Evolutionary conservation across 2,797 vertebrate species (phyloP).

Genomic region (Phrynocephalus forsythii): DNA sequence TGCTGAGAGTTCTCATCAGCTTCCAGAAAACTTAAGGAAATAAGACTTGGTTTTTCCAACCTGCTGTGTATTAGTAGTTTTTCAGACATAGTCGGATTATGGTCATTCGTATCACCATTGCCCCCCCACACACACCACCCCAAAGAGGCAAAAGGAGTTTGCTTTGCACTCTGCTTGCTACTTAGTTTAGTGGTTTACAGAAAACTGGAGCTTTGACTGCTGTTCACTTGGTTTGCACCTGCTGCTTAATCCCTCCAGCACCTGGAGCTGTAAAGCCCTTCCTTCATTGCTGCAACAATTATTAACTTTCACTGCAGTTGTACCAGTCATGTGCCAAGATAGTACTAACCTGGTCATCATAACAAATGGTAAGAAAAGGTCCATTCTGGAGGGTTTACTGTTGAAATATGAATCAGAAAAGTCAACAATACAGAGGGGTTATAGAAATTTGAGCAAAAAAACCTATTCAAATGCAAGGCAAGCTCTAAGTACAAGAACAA

Average conservation of each 20-base stretch:
- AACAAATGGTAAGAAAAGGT: conserved; percentile 12
- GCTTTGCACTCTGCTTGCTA: not conserved
- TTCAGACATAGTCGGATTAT: not conserved
- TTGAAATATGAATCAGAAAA: conserved; percentile 1
- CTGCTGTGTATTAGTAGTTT: not conserved
- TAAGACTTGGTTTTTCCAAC: not conserved
- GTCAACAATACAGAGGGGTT: not conserved
- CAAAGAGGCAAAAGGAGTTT: not conserved
- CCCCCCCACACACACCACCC: not conserved
- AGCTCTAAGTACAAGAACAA: not conserved
- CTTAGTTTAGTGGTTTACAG: conserved; percentile 16
- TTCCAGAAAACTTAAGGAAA: conserved; percentile 21
- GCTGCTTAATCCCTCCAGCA: conserved; percentile 37
- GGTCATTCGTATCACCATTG: not conserved
- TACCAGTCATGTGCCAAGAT: conserved; percentile 26
- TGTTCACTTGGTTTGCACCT: conserved; percentile 33
- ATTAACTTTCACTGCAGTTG: conserved; percentile 45
- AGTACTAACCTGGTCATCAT: conserved; percentile 15
- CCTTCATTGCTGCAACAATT: conserved; percentile 25
- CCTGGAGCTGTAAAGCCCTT: conserved; percentile 46
- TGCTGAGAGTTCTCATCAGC: conserved; percentile 4
- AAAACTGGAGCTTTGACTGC: not conserved
- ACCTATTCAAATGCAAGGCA: not conserved
- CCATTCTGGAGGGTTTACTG: conserved; percentile 18
- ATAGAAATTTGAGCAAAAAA: not conserved